phyloP scores from a whole-genome alignment of 2,113 vertebrate genomes.

The Channa maculata region DNA sequence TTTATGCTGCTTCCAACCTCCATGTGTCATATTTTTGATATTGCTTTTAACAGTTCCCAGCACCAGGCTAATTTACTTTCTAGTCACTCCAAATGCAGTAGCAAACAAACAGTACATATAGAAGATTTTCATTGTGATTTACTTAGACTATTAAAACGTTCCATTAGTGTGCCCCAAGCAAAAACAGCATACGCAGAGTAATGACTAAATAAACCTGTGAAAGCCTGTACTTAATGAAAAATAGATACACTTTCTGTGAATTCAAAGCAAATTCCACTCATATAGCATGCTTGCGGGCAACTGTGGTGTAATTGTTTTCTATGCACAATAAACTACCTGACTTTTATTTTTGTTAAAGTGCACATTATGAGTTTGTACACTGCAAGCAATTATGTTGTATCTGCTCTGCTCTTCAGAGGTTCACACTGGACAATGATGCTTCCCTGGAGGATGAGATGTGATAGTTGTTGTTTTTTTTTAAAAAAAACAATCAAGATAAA shows the following conservation, averaged over 20 bases:
- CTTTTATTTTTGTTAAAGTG: conserved; percentile 29
- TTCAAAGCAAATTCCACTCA: conserved; percentile 24
- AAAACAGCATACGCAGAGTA: conserved; percentile 52
- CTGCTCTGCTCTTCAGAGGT: conserved; percentile 19
- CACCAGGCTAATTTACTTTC: background rate
- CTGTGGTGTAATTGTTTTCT: conserved; percentile 53
- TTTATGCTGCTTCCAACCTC: conserved; percentile 36
- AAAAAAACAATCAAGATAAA: conserved; percentile 35
- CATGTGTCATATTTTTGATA: conserved; percentile 15
- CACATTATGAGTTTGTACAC: conserved; percentile 45
- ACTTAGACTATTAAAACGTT: conserved; percentile 61
- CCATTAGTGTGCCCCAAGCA: conserved; percentile 53
- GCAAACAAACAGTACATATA: conserved; percentile 42
- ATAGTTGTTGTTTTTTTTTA: conserved; percentile 13
- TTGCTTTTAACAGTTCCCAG: background rate
- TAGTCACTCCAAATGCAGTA: conserved; percentile 23
- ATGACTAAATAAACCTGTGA: conserved; percentile 52
- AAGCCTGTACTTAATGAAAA: conserved; percentile 59
- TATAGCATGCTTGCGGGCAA: conserved; percentile 15
- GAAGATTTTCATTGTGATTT: conserved; percentile 50
- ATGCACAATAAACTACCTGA: conserved; percentile 42
- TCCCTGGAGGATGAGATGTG: conserved; percentile 11
- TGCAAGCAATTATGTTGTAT: conserved; percentile 39
- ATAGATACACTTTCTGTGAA: conserved; percentile 51
- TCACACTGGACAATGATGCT: conserved; percentile 23